These are phyloP conservation scores for Drosophila greeni DNA, from an alignment of 2,888 invertebrate genomes.

Conservation along the genomic window DNA sequence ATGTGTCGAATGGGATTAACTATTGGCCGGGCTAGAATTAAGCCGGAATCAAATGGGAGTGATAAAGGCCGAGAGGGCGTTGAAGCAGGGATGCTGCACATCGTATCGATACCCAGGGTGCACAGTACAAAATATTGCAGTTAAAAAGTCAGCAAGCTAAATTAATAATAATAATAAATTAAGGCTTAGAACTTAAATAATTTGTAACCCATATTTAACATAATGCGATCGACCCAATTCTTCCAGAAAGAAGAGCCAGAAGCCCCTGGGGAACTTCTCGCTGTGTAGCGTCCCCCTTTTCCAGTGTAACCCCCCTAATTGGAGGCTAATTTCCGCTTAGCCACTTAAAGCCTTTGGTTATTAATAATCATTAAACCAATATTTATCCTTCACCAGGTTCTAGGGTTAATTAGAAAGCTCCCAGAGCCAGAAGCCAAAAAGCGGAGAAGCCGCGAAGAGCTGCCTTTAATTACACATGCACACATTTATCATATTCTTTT, in stretches of 20 bases:
- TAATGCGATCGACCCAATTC: conserved; percentile 1
- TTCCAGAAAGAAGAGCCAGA: background rate
- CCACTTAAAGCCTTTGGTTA: conserved; percentile 19
- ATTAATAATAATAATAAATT: no score
- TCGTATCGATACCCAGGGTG: background rate
- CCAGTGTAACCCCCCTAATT: conserved; percentile 3
- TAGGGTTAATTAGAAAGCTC: conserved; percentile 31
- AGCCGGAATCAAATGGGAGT: conserved; percentile 24
- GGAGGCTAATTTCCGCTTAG: conserved; percentile 18
- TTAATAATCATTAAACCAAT: conserved; percentile 40
- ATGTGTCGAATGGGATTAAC: conserved; percentile 66
- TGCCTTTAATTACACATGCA: conserved; percentile 34
- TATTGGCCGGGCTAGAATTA: conserved; percentile 40
- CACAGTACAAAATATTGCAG: background rate
- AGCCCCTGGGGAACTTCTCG: background rate
- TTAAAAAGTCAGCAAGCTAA: background rate
- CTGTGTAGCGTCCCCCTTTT: background rate
- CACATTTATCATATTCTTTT: conserved; percentile 35
- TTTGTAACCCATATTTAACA: background rate
- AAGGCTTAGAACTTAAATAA: background rate
- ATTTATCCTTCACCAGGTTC: conserved; percentile 32
- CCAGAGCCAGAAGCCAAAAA: conserved; percentile 21
- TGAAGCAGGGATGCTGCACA: conserved; percentile 3
- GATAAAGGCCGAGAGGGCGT: conserved; percentile 23
- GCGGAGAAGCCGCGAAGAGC: conserved; percentile 10